Evolutionary conservation across 2,797 vertebrate genomes (phyloP), one percentile per base, ranked within the genome.

Genomic region (Nothura maculosa): DNA sequence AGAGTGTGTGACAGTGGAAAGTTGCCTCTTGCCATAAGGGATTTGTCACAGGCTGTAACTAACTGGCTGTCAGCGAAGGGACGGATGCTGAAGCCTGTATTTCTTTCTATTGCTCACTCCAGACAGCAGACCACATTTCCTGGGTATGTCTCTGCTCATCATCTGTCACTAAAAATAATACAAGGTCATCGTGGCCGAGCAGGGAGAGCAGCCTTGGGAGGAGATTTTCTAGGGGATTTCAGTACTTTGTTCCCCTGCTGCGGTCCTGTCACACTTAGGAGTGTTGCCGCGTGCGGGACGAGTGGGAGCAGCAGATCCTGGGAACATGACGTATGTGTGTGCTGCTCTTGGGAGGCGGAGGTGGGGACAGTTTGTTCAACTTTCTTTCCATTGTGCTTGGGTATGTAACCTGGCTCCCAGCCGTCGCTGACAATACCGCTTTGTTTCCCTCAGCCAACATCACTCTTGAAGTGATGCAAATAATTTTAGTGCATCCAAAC

Each of bases 401-500:
- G 43, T 68, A 8, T 1, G 2, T 66, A 72, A 54, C 45, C 28
- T 8, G 0, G 42, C 68, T 28, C 60, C 78, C 88, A 64, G 90
- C 75, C 92, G 80, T 54, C 88, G 86, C 78, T 89, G 89, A 80
- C 92, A 94, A 54, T 54, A 92, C 78, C 1, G 1, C 54, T 95
- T 88, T 78, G 58, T 87, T 94, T 89, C 81, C 55, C 62, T 85
- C 54, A 75, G 74, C 95, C 93, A 87, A 58, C 90, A 85, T 61
- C 54, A 70, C 62, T 93, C 92, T 92, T 92, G 10, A 93, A 89
- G 88, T 58, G 84, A 94, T 93, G 92, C 88, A 94, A 93, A 94
- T 83, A 87, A 90, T 93, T 93, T 90, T 60, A 93, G 95, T 24
- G 84, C 93, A 93, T 96, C 95, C 96, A 96, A 96, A 96, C 95